These are phyloP conservation scores for Eristalis pertinax DNA, from an alignment of 2,888 invertebrate genomes.

Conservation along the genomic window DNA sequence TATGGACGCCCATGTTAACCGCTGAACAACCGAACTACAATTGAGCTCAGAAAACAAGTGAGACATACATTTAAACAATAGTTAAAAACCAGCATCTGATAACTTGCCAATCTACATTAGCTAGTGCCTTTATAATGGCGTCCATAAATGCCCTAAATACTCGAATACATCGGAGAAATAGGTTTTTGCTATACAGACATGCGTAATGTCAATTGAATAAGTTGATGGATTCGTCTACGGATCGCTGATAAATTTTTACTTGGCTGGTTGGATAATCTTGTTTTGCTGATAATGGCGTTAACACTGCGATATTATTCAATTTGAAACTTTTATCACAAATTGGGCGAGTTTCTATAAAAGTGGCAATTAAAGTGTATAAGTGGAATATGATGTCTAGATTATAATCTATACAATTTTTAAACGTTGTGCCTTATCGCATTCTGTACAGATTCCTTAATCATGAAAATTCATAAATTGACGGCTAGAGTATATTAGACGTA, in stretches of 20 bases:
- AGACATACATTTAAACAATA: slow-evolving; percentile 27
- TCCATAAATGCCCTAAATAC: slow-evolving; percentile 13
- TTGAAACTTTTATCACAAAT: not conserved
- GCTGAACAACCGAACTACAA: slow-evolving; percentile 16
- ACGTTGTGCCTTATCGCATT: not conserved
- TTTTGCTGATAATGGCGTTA: not conserved
- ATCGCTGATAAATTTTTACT: not conserved
- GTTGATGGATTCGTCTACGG: not conserved
- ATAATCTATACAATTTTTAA: not conserved
- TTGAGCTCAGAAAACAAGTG: not conserved
- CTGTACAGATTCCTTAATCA: not conserved
- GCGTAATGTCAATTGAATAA: not conserved
- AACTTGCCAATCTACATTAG: not conserved
- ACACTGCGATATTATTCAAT: not conserved
- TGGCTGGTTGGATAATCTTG: not conserved
- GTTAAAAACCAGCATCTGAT: slow-evolving; percentile 4
- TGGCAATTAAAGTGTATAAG: slow-evolving; percentile 2
- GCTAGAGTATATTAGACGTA: not conserved
- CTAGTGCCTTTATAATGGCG: slow-evolving; percentile 32
- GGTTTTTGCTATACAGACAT: not conserved
- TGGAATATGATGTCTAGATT: slow-evolving; percentile 15
- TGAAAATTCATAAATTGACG: not conserved
- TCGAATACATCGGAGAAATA: not conserved
- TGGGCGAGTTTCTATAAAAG: not conserved
- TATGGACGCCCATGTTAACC: slow-evolving; percentile 41